Conservation (phyloP, 2,113 vertebrate genomes). For the Lophochroa leadbeateri region DNA sequence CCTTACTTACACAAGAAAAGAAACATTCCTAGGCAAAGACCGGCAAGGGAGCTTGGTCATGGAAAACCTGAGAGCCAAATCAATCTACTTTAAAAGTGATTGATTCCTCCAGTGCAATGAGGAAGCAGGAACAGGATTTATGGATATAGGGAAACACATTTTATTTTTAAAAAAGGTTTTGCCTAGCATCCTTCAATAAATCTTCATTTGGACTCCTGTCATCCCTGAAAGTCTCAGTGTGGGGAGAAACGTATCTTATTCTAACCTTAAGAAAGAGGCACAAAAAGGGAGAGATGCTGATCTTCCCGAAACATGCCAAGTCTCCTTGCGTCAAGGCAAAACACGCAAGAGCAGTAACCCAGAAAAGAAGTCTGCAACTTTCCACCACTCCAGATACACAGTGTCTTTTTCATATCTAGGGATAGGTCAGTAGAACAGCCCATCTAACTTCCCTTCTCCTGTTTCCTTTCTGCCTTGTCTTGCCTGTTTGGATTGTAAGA, state of each 20-base stretch:
- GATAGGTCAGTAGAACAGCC: neutral
- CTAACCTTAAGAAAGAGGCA: neutral
- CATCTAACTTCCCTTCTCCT: neutral
- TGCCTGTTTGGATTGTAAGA: neutral
- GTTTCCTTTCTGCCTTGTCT: neutral
- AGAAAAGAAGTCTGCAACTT: neutral
- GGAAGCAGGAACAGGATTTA: neutral
- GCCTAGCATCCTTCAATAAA: neutral
- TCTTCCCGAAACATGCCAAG: neutral
- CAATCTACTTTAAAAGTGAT: neutral
- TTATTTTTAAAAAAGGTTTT: neutral
- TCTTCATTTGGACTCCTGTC: neutral
- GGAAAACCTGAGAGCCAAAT: constrained; percentile 33
- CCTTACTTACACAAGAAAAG: neutral
- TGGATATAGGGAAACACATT: neutral
- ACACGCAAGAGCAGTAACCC: neutral
- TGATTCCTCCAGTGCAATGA: neutral
- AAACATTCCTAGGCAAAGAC: neutral
- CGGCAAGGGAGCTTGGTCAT: neutral
- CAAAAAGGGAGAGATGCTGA: neutral
- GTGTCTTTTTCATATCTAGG: neutral
- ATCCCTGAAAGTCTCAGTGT: neutral
- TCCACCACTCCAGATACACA: neutral
- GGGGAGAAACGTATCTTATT: neutral
- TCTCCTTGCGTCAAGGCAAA: neutral